Evolutionary conservation across 2,797 vertebrate species (phyloP).

Genomic region (Cossypha polioptera): DNA sequence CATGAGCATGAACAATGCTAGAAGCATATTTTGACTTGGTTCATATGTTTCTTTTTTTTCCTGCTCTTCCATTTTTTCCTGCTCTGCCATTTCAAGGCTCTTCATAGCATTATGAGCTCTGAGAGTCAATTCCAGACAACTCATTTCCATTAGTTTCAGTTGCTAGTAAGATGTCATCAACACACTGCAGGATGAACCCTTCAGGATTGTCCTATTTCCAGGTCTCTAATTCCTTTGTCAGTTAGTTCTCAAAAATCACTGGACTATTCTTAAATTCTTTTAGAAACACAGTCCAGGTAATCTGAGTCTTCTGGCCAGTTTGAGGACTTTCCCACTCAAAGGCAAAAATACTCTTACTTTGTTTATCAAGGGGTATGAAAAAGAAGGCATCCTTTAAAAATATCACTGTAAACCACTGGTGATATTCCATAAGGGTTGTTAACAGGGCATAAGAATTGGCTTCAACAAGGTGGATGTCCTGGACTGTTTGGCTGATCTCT

Average conservation of each 20-base stretch:
- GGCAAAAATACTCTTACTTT: neutral
- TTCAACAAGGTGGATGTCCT: neutral
- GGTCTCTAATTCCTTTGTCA: neutral
- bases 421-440: neutral
- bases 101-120: neutral
- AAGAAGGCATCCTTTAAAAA: neutral
- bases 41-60: neutral
- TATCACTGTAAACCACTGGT: neutral
- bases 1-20: neutral
- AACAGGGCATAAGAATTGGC: neutral
- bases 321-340: neutral
- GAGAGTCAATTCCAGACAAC: neutral
- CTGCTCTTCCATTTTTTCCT: neutral
- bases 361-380: neutral
- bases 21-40: rapidly evolving
- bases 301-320: neutral
- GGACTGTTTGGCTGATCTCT: neutral
- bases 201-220: neutral
- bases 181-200: neutral
- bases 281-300: neutral
- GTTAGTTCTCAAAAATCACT: neutral
- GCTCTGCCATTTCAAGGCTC: neutral
- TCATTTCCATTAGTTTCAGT: neutral
- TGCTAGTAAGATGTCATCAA: neutral
- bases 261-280: neutral